Conservation (phyloP, 2,797 vertebrate species). For the Pseudopleuronectes americanus region DNA sequence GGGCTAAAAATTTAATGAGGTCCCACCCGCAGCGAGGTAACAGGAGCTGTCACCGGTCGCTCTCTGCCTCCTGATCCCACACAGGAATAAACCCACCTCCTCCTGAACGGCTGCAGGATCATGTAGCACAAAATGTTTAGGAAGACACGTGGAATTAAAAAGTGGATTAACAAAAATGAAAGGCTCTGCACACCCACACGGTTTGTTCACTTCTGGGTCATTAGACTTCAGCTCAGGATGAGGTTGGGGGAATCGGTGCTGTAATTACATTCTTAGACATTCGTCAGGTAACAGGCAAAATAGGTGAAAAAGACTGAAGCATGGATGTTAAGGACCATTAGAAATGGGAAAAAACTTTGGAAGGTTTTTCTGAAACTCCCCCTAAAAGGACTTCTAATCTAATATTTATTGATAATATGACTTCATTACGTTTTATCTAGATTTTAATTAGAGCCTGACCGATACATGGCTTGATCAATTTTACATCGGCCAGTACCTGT, state of each 20-base stretch:
- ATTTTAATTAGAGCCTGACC: too few relatives aligned
- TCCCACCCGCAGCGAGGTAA: conserved; percentile 4
- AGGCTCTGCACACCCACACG: not conserved
- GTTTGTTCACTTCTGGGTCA: not conserved
- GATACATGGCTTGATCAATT: too few relatives aligned
- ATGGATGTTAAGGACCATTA: not conserved
- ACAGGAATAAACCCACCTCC: not conserved
- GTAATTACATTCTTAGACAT: conserved; percentile 18
- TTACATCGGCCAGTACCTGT: too few relatives aligned
- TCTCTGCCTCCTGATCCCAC: conserved; percentile 7
- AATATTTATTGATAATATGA: too few relatives aligned
- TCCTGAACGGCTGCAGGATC: not conserved
- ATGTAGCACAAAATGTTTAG: not conserved
- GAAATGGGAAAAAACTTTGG: not conserved
- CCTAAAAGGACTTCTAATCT: too few relatives aligned
- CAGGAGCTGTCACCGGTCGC: conserved; percentile 12
- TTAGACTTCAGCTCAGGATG: not conserved
- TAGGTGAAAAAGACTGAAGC: not conserved
- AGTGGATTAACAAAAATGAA: not conserved
- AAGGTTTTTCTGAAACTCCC: too few relatives aligned
- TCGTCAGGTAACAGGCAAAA: not conserved
- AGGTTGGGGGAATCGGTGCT: not conserved
- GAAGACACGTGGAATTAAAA: not conserved
- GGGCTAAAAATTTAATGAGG: conserved; percentile 1
- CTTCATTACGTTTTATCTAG: too few relatives aligned